Evolutionary conservation across 2,888 invertebrate species (phyloP).

Genomic region (Apamea sordens): DNA sequence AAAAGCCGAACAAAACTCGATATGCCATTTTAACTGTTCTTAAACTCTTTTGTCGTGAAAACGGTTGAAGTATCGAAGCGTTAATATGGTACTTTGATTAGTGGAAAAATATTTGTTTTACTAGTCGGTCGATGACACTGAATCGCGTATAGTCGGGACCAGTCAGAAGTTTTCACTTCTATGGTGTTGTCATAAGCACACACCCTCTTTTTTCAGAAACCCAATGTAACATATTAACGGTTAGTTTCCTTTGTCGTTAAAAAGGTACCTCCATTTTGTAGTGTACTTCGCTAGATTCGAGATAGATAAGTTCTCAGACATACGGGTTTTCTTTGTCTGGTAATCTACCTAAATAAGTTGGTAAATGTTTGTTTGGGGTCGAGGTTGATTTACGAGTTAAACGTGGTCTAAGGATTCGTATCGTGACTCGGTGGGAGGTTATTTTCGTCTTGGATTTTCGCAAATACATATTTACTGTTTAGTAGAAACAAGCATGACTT

Average conservation of each 20-base stretch:
- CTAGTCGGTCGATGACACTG: too few species aligned
- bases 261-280: slow-evolving; percentile 7
- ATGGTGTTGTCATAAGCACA: too few species aligned
- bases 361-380: slow-evolving; percentile 35
- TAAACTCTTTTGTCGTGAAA: not conserved
- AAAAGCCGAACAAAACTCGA: too few species aligned
- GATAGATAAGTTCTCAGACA: slow-evolving; percentile 17
- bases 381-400: slow-evolving; percentile 35
- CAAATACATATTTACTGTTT: not conserved
- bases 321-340: slow-evolving; percentile 34
- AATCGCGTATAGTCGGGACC: too few species aligned
- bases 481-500: not conserved
- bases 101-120: not conserved
- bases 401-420: slow-evolving; percentile 3
- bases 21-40: too few species aligned
- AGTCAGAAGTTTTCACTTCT: too few species aligned
- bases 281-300: slow-evolving; percentile 25
- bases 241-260: not conserved
- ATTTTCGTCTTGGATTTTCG: slow-evolving; percentile 1
- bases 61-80: not conserved
- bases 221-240: not conserved
- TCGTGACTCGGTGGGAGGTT: not conserved
- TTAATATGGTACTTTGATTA: not conserved
- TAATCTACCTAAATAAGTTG: slow-evolving; percentile 40
- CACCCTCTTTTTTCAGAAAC: not conserved